These are phyloP conservation scores for Neoascia interrupta DNA, from an alignment of 2,888 invertebrate genomes.

Conservation along the genomic window DNA sequence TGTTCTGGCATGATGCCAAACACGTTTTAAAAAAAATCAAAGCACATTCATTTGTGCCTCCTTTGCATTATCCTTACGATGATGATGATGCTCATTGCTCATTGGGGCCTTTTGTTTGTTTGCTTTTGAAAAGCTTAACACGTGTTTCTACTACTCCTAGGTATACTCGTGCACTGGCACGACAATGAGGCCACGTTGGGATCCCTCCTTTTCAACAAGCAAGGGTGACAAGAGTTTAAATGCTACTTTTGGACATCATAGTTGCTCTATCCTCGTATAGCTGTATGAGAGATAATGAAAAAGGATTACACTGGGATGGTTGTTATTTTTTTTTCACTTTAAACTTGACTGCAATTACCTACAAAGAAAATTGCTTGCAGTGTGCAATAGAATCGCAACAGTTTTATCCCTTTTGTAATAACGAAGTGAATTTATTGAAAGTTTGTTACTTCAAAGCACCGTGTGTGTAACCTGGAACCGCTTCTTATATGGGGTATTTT, in stretches of 20 bases:
- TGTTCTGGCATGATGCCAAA: constrained; percentile 28
- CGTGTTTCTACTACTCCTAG: neutral
- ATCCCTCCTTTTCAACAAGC: constrained; percentile 1
- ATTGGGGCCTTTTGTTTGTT: constrained; percentile 27
- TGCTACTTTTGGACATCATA: constrained; percentile 34
- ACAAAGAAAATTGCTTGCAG: neutral
- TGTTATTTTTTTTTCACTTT: neutral
- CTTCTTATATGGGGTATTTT: too few relatives aligned
- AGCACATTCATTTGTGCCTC: constrained; percentile 33
- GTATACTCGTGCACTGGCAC: neutral
- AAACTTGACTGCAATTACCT: constrained; percentile 15
- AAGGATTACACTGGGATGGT: neutral
- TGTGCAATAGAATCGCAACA: neutral
- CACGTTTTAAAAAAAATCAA: neutral
- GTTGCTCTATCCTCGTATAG: neutral
- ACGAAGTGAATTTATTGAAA: constrained; percentile 32
- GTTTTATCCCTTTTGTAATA: too few relatives aligned
- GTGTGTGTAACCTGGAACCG: too few relatives aligned
- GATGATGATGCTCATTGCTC: constrained; percentile 30
- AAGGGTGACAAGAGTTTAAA: constrained; percentile 28
- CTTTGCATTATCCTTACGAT: constrained; percentile 29
- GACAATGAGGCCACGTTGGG: constrained; percentile 23
- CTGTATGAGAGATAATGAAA: neutral
- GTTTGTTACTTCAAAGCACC: constrained; percentile 1
- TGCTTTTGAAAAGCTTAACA: constrained; percentile 3